Base-by-base conservation (phyloP, 2,888 invertebrate species). In the Erebia palarica region DNA sequence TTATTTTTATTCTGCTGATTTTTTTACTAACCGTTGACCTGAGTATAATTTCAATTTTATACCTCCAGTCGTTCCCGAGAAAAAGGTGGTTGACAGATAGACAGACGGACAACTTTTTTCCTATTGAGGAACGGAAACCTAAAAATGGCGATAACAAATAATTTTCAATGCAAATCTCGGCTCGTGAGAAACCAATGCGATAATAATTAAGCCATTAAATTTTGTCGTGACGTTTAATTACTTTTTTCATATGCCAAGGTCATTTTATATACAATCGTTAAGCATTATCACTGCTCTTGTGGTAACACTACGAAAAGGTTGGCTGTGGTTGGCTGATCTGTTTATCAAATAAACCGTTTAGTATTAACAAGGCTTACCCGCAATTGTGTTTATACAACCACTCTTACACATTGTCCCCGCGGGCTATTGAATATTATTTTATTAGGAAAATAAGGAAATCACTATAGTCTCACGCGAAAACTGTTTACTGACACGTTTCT, bases 321-420 rank as follows among this genome's bases (percentile, higher is more conserved):
- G 65, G 72, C 65, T 66, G 68, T 70, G 72, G 74, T 78, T 78
- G 72, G 71, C 73, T 78, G 77, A 78, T 76, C 71, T 77, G 71
- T 72, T 82, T 81, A 82, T 80, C 78, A 76, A 77, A 79, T 76
- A 77, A 78, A 79, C 77, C 76, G 42, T 68, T 67, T 70, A 53
- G 71, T 79, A 75, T 81, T 76, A 78, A 72, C 79, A 76, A 76
- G 78, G 78, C 76, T 81, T 82, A 78, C 73, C 77, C 77, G 77
- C 75, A 78, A 78, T 79, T 77, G 78, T 79, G 78, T 74, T 77
- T 76, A 79, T 51, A 60, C 76, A 74, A 78, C 76, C 74, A 74
- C 75, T 75, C 75, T 77, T 75, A 14, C 27, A 80, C 76, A 76
- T 77, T 78, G 67, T 36, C 69, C 55, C 64, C 70, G 70, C 68